Evolutionary conservation across 23 tunicate genomes (phyloP), one percentile per base, ranked within the genome.

Genomic region (Halocynthia aurantium): DNA sequence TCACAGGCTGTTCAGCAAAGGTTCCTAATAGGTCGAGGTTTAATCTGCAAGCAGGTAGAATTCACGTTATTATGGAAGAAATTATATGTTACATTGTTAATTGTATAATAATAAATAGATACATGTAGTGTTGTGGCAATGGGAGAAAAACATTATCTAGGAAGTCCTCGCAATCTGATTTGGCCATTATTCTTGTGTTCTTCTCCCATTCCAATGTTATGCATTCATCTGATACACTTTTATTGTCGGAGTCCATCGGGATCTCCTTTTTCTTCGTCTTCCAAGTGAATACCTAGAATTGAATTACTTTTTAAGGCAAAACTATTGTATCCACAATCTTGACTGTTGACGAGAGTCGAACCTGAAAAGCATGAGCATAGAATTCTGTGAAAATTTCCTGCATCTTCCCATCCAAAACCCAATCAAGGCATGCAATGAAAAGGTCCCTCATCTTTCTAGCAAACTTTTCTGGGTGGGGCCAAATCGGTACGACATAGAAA

Each of bases 301-400:
- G 63, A 7, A 53, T 55, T 21, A 21, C 21, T 20, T 67, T 17
- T 31, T 67, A 5, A 12, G 18, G 50, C 21, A 2, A 31, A n/a
- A 21, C 12, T 13, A 67, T 17, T 12, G 50, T 50, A 50, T 67
- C 50, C 22, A 21, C 21, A 13, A 15, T 12, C 50, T 67, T 67
- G 72, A 2, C 74, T 22, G 62, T 6, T n/a, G 12, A 58, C 6
- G 22, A 44, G 2, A 76, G 13, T 6, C 6, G 22, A 13, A 81
- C 81, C 77, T 86, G 92, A 52, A 86, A 69, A 44, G 82, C 69
- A 52, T 74, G 76, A 0, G 85, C 19, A 55, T 62, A 80, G 11
- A 71, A 21, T 57, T 81, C 69, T 18, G 81, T 8, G 51, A 86
- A 81, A 1, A 57, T 19, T 40, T 81, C 85, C 7, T 72, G 57